Evolutionary conservation across 2,797 vertebrate species (phyloP), one percentile per base, ranked within the genome.

Genomic region (Cottoperca gobio): DNA sequence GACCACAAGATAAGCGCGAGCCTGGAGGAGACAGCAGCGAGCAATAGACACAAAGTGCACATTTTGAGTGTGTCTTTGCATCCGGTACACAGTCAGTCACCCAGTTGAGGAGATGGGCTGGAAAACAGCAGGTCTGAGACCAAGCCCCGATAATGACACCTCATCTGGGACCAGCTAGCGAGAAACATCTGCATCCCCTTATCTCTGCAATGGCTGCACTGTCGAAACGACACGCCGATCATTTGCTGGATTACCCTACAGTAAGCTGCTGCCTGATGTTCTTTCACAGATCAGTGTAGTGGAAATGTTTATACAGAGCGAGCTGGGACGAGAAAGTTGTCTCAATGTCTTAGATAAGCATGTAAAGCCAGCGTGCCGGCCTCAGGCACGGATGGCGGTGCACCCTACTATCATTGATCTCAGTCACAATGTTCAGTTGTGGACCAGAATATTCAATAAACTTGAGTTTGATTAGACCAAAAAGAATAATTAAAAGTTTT

Each of bases 1-100:
- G 91, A 94, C 91, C 88, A 83, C 77, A 23, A 91, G 93, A 94
- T 94, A 94, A 94, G 92, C 89, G 81, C 65, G 13, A 86, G 90
- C 87, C 90, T 73, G 45, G 77, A 91, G 87, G 88, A 91, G 81
- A 86, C 76, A 52, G 78, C 70, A 55, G 73, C 59, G 16, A 84
- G 85, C 86, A 85, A 79, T 50, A 81, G 64, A 76, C 74, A 88
- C 81, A 80, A 78, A 73, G 64, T 80, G 50, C 75, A 81, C 72
- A 50, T 68, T n/a, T 53, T 24, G 58, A 85, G 71, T 81, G 83
- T 80, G 84, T 75, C 72, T 79, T 73, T 76, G 84, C 83, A 80
- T 87, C 74, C 57, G 52, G 81, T 80, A 65, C 76, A 68, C 82
- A 85, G 79, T 90, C 79, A 73, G 84, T 87, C 86, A 87, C 85